Base-by-base conservation (phyloP, 1,140 invertebrate species). In the Drosophila guanche region DNA sequence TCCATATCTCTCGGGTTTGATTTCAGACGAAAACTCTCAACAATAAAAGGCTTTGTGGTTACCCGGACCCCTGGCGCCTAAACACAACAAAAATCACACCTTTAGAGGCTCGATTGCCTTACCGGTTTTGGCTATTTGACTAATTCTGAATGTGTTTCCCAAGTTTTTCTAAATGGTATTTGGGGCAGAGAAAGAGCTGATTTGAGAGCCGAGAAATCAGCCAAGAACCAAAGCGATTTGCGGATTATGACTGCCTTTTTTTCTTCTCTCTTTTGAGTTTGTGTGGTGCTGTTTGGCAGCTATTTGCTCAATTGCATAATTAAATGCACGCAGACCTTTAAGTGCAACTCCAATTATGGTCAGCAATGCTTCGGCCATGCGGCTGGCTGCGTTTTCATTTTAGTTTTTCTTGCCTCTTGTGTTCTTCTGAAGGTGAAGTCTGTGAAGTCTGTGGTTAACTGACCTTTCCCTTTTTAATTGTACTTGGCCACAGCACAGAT, bases 221-320 rank as follows among this genome's bases (percentile, higher is more conserved):
- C 43, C 46, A 75, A 84, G 67, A 76, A 73, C 59, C 12, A 33
- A 37, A 59, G 69, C 29, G 27, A 25, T 51, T 53, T 60, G 6
- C 25, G 20, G 14, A 48, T 23, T 62, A 68, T 55, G 69, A 51
- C 47, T 47, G 20, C 58, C 37, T 58, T 23, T 52, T 55, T 65
- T 33, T 66, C 20, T 48, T 37, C 37, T 50, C 20, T 53, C 51
- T 43, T 22, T 20, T 20, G 50, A 40, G 22, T 8, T 52, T 48
- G 42, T 48, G 42, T 25, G 14, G 40, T 56, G 55, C 48, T 23
- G 45, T 43, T 73, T 55, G 55, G 27, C 48, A 46, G 62, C 67
- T 81, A 77, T 88, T 88, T 86, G 81, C 83, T 83, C 74, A 86
- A 86, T 83, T 86, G 83, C 83, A 88, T 88, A 86, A 86, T 86